Percentiles rank a stretch among this genome's conserved stretches.
Conservation (phyloP, 2,113 vertebrate genomes). For the Terrapene triunguis region DNA sequence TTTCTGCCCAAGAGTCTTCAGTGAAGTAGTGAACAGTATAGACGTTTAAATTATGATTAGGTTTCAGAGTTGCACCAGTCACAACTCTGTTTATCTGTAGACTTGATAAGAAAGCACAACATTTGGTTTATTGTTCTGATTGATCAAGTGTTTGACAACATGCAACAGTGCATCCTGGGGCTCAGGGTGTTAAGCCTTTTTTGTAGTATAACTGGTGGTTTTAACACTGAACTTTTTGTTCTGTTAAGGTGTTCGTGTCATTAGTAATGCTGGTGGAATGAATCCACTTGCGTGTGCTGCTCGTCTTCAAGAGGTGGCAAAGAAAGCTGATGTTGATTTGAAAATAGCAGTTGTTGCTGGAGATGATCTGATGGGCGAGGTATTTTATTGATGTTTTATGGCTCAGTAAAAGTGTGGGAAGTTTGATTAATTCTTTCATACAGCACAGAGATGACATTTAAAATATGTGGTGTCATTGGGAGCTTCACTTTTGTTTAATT, state of each 20-base stretch:
- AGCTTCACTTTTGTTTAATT: neutral
- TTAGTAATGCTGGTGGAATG: conserved; percentile 89
- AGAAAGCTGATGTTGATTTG: conserved; percentile 84
- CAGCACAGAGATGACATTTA: neutral
- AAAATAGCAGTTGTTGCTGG: conserved; percentile 91
- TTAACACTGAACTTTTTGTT: neutral
- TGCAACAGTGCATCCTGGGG: neutral
- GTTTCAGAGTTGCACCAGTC: neutral
- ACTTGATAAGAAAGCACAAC: neutral
- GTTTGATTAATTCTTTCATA: neutral
- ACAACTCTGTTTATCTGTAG: neutral
- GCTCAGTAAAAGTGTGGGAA: neutral
- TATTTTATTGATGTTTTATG: conserved; percentile 49
- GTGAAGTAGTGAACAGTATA: neutral
- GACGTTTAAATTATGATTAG: neutral
- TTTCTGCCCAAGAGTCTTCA: neutral
- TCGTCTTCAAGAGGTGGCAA: conserved; percentile 84
- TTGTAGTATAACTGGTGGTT: neutral
- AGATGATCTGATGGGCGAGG: conserved; percentile 89
- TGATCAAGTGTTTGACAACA: neutral
- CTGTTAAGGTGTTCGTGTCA: conserved; percentile 84
- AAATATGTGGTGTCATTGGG: neutral
- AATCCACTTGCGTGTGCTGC: conserved; percentile 87
- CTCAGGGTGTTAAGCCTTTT: neutral
- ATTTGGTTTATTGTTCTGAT: neutral